Percentiles rank a stretch among this genome's conserved stretches.
Conservation (phyloP, 2,113 vertebrate species). For the Sceloporus tristichus region DNA sequence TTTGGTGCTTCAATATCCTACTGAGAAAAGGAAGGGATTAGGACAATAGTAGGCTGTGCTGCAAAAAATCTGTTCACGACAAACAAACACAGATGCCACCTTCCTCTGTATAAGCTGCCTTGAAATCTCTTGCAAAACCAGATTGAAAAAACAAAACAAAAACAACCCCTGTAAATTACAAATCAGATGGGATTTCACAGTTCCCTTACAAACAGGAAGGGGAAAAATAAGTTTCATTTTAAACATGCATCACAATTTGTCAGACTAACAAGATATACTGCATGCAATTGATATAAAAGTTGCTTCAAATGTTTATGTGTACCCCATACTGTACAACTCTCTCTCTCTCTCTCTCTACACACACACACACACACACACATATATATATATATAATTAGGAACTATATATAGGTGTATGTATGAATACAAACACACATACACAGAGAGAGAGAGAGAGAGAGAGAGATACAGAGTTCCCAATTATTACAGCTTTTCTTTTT, state of each 20-base stretch:
- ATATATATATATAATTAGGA: too few relatives aligned
- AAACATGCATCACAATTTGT: background rate
- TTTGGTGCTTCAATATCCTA: background rate
- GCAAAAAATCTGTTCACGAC: constrained; percentile 2
- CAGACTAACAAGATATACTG: background rate
- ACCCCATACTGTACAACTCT: too few relatives aligned
- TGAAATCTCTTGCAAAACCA: constrained; percentile 27
- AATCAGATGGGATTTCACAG: background rate
- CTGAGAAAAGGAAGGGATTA: constrained; percentile 11
- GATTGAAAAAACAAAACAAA: background rate
- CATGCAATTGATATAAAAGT: background rate
- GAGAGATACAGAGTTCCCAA: background rate
- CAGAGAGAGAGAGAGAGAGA: too few relatives aligned
- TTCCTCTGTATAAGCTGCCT: constrained; percentile 18
- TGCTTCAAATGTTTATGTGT: background rate
- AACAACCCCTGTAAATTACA: background rate
- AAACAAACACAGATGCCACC: constrained; percentile 37
- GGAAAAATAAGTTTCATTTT: background rate
- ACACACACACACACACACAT: too few relatives aligned
- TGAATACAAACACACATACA: too few relatives aligned
- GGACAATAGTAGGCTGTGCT: background rate
- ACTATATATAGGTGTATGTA: too few relatives aligned
- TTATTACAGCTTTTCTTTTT: background rate
- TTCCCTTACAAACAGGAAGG: background rate
- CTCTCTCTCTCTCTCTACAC: too few relatives aligned